phyloP scores from a whole-genome alignment of 2,797 vertebrate species.

The Cygnus olor region DNA sequence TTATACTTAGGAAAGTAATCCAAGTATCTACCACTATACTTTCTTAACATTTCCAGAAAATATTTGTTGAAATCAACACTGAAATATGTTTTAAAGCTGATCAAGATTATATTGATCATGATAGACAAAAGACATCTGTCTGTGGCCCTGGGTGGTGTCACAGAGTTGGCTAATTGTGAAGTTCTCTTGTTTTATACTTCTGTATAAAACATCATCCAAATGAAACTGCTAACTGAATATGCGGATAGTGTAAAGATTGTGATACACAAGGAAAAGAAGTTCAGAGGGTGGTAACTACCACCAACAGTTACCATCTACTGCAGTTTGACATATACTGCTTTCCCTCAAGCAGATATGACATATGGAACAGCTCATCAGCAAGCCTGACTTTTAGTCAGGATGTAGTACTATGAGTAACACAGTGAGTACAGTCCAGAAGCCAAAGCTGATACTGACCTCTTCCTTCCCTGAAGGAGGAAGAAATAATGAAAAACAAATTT shows the following conservation, averaged over 20 bases:
- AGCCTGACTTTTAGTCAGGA: background rate
- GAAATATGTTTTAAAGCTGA: background rate
- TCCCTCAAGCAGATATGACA: background rate
- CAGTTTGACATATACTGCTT: background rate
- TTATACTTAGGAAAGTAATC: background rate
- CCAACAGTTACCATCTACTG: background rate
- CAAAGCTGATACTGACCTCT: background rate
- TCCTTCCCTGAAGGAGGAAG: background rate
- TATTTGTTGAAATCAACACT: background rate
- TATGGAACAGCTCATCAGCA: background rate
- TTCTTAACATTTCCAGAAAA: background rate
- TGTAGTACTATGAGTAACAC: background rate
- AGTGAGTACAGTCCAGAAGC: background rate
- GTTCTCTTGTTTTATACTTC: no score
- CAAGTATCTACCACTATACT: background rate
- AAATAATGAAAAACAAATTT: background rate
- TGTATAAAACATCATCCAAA: background rate
- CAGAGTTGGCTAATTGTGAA: background rate
- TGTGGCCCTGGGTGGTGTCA: background rate
- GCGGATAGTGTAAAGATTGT: background rate
- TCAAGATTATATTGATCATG: background rate
- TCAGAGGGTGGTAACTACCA: background rate
- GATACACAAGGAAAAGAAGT: background rate
- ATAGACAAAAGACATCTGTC: background rate
- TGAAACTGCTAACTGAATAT: background rate